phyloP scores from a whole-genome alignment of 2,888 invertebrate species.

The Dioctria linearis region DNA sequence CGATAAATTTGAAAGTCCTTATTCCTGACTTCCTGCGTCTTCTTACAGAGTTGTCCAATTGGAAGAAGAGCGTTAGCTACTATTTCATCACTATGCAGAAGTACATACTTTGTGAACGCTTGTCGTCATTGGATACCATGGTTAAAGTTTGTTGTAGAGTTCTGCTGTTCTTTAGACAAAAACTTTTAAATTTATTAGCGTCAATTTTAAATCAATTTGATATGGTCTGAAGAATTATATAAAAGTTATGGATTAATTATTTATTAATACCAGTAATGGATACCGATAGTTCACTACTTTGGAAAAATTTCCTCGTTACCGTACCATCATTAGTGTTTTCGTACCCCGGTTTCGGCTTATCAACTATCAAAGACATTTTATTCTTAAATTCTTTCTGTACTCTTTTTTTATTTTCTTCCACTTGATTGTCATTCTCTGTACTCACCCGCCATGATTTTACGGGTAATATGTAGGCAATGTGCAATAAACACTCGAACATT shows the following conservation, averaged over 20 bases:
- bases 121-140: conserved; percentile 38
- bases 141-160: background rate
- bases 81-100: conserved; percentile 35
- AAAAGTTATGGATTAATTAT: background rate
- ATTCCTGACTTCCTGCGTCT: too few species aligned
- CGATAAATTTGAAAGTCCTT: conserved; percentile 34
- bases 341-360: too few species aligned
- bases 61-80: conserved; percentile 29
- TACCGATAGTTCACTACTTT: background rate
- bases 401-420: background rate
- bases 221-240: conserved; percentile 3
- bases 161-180: background rate
- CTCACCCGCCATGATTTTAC: background rate
- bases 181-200: background rate
- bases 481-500: too few species aligned
- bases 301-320: background rate
- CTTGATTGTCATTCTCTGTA: background rate
- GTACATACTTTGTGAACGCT: too few species aligned
- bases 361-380: background rate
- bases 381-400: background rate
- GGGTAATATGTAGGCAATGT: too few species aligned
- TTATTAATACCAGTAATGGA: background rate
- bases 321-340: background rate
- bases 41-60: too few species aligned
- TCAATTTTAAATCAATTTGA: background rate